Conservation (phyloP, 2,888 invertebrate species). For the Drepanosiphum platanoidis region DNA sequence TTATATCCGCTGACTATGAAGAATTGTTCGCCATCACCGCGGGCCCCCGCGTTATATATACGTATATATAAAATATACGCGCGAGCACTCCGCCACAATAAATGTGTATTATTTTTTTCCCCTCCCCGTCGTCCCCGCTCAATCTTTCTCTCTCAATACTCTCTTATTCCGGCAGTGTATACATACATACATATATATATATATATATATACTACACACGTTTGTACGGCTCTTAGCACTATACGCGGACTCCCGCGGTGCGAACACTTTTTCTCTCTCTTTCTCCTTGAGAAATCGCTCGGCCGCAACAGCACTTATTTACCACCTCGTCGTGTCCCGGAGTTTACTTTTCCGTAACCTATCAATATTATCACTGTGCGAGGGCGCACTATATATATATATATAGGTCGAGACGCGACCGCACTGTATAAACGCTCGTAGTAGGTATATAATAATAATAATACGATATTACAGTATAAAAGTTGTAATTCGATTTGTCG, state of each 20-base stretch:
- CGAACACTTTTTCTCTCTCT: constrained; percentile 21
- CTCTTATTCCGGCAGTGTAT: no score
- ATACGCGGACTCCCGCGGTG: constrained; percentile 46
- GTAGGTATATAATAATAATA: no score
- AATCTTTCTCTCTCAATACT: not conserved
- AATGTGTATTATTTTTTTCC: constrained; percentile 53
- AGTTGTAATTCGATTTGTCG: constrained; percentile 33
- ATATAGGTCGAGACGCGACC: not conserved
- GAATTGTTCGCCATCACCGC: constrained; percentile 49
- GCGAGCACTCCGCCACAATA: constrained; percentile 30
- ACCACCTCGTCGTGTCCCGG: not conserved
- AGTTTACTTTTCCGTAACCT: constrained; percentile 11
- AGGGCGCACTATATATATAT: not conserved
- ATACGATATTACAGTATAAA: no score
- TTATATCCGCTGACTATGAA: constrained; percentile 62
- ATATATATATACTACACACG: no score
- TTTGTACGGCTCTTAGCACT: constrained; percentile 12
- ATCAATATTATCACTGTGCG: constrained; percentile 6
- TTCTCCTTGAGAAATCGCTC: constrained; percentile 14
- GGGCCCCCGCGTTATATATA: not conserved
- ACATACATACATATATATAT: no score
- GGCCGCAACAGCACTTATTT: constrained; percentile 18
- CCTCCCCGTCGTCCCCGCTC: not conserved
- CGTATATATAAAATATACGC: not conserved
- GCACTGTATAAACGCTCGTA: no score